Evolutionary conservation across 2,888 invertebrate genomes (phyloP).

Genomic region (Microctonus brassicae): DNA sequence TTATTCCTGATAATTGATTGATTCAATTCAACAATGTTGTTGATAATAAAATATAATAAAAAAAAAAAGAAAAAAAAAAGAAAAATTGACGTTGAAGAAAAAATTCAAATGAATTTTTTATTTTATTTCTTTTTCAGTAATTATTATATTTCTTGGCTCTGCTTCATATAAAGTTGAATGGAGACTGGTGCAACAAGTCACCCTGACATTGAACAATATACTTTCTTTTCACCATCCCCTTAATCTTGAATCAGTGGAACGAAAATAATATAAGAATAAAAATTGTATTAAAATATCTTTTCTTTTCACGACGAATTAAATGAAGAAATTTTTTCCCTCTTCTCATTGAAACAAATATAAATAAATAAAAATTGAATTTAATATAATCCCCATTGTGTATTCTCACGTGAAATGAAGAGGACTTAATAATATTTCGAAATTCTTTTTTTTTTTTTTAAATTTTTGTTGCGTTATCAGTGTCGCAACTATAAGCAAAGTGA

Average conservation of each 20-base stretch:
- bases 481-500: not conserved
- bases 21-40: not conserved
- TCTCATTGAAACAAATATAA: not conserved
- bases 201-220: slow-evolving; percentile 31
- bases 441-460: slow-evolving; percentile 5
- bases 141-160: slow-evolving; percentile 39
- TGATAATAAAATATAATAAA: not conserved
- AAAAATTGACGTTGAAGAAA: not conserved
- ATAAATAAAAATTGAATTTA: not conserved
- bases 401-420: not conserved
- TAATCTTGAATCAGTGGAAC: not conserved
- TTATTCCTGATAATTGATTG: not conserved
- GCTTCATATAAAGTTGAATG: slow-evolving; percentile 37
- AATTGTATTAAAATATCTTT: too few relatives aligned
- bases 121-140: not conserved
- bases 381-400: not conserved
- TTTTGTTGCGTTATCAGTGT: too few relatives aligned
- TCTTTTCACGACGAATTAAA: too few relatives aligned
- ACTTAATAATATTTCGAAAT: not conserved
- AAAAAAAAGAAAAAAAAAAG: too few relatives aligned
- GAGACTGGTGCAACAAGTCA: slow-evolving; percentile 43
- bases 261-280: not conserved
- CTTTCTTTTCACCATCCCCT: not conserved
- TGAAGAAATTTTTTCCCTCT: not conserved
- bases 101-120: not conserved